Base-by-base conservation (phyloP, 2,797 vertebrate genomes). In the Lateolabrax maculatus region DNA sequence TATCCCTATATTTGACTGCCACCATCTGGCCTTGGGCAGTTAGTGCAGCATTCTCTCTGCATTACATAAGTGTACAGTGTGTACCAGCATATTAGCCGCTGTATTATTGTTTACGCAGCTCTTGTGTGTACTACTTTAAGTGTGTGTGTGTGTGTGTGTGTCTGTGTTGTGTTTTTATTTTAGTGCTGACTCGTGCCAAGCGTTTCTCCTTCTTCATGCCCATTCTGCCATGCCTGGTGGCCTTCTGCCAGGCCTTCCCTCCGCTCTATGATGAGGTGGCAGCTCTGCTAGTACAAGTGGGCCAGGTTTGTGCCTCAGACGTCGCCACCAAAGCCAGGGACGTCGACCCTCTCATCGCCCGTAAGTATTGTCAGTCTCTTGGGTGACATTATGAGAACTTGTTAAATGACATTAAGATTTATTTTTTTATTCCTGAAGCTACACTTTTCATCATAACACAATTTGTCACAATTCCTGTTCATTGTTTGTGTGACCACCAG, bases 171-270 rank as follows among this genome's bases (percentile, higher is more conserved):
- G 31, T 68, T n/a, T 71, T 37, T 16, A 43, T 73, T 75, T 12
- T 51, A 99, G 98, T 99, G 80, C 92, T 99, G 91, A 99, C 97
- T 21, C 97, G 96, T 71, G 91, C 97, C 34, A 99, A 99, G 92
- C 96, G 98, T 3, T 98, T 96, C 75, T 89, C 95, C 53, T 99
- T 99, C 88, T 99, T 99, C 90, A 98, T 99, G 97, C 97, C 98
- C 21, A 99, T 98, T 18, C 94, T 99, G 90, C 97, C 98, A 0
- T 99, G 98, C 88, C 90, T 99, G 95, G 97, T 98, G 83, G 96
- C 97, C 0, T 98, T 99, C 94, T 99, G 98, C 87, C 97, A 97
- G 94, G 97, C 98, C 34, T 99, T 99, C 83, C 98, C 98, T 62
- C 98, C 98, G 0, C 93, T 99, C 0, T 99, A 99, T 7, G 98